Base-by-base conservation (phyloP, 2,797 vertebrate genomes). In the Clamator glandarius region DNA sequence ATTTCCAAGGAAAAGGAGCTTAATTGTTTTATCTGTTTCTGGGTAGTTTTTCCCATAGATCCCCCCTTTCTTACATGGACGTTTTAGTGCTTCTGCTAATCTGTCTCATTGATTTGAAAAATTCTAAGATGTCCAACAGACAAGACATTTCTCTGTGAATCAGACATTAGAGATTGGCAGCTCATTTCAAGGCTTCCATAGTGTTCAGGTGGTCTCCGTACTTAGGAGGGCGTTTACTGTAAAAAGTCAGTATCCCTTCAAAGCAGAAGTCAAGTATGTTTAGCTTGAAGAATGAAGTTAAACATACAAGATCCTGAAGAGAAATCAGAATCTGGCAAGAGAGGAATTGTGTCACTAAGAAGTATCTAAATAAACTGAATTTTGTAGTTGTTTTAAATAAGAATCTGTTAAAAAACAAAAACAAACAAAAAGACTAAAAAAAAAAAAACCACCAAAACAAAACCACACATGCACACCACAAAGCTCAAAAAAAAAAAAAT, bases 1-100 rank as follows among this genome's bases (percentile, higher is more conserved):
- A 81, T 93, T 95, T 90, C 66, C 68, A 93, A 97, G 95, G 87
- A 88, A 62, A 68, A 92, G 51, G 57, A 87, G 35, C 66, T 33
- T 35, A 87, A 68, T 19, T 28, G 35, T 79, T 51, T 41, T 35
- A 19, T 44, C 24, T 76, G 8, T 74, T 96, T 86, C 46, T 67
- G 50, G 31, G 44, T 11, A 73, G 57, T 54, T 70, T 92, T 84
- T 84, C 50, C 61, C 66, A 61, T 14, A 39, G 16, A 18, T 63
- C 91, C 69, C 52, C 26, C n/a, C 28, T 92, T 81, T 50, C 19
- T 90, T 91, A 78, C 68, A 6, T 29, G 82, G 84, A 92, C 33
- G 19, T 90, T 80, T 88, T 77, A 66, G 31, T 61, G 21, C 23
- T 92, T 92, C 48, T 92, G 36, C 50, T 94, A 82, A 72, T 87